These are phyloP conservation scores for Eristalis intricaria DNA, from an alignment of 2,888 invertebrate genomes.

Conservation along the genomic window DNA sequence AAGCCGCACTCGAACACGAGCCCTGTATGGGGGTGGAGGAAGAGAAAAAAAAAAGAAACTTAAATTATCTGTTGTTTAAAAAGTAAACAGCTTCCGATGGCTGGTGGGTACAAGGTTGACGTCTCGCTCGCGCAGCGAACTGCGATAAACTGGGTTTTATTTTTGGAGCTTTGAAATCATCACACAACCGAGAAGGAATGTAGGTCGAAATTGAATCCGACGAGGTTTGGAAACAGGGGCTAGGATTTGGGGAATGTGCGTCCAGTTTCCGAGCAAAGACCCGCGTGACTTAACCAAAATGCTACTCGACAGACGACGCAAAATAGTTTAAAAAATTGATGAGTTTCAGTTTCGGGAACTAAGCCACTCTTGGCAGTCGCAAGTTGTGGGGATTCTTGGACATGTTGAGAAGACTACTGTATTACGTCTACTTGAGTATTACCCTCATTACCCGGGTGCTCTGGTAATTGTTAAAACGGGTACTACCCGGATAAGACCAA, in stretches of 20 bases:
- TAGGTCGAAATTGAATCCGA: constrained; percentile 17
- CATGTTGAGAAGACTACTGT: too few species aligned
- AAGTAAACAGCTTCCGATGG: constrained; percentile 45
- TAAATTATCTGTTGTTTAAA: constrained; percentile 40
- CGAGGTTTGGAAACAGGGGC: not conserved
- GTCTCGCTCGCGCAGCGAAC: constrained; percentile 26
- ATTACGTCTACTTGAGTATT: too few species aligned
- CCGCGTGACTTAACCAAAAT: too few species aligned
- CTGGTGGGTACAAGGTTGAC: constrained; percentile 57
- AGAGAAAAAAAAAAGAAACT: not conserved
- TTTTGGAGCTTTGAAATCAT: constrained; percentile 17
- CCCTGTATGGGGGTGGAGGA: constrained; percentile 1
- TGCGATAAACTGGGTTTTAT: constrained; percentile 32
- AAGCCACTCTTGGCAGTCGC: too few species aligned
- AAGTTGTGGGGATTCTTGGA: too few species aligned
- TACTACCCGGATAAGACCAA: too few species aligned
- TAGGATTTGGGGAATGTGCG: not conserved
- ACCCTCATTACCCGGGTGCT: too few species aligned
- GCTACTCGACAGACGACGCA: too few species aligned
- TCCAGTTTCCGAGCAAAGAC: too few species aligned
- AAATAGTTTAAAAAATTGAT: too few species aligned
- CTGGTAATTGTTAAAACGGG: too few species aligned
- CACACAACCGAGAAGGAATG: constrained; percentile 11
- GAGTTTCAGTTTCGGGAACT: too few species aligned
- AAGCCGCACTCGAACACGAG: constrained; percentile 56